A percentile compares a stretch with the other conserved stretches of the same genome.
These are phyloP conservation scores for Trichoplax adhaerens DNA, from an alignment of 37 sponge, comb jelly and placozoan species.

Conservation along the genomic window DNA sequence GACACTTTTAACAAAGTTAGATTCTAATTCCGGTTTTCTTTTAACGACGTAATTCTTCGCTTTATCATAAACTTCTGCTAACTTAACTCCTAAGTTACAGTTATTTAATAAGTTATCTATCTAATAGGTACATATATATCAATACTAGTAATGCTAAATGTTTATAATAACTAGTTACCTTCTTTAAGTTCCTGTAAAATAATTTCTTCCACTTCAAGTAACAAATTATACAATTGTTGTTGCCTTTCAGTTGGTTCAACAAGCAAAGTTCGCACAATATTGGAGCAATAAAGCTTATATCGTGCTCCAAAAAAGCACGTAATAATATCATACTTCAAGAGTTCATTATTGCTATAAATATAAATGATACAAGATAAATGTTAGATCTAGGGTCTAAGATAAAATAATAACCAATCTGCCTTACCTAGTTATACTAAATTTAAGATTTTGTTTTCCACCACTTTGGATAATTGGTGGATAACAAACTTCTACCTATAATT, in stretches of 20 bases:
- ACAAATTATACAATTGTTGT: conserved; percentile 63
- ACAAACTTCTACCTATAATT: conserved; percentile 55
- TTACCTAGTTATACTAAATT: conserved; percentile 77
- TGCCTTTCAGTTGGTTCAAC: conserved; percentile 74
- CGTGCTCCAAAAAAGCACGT: conserved; percentile 68
- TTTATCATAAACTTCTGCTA: conserved; percentile 55
- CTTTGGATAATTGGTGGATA: conserved; percentile 91
- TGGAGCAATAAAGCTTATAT: conserved; percentile 87
- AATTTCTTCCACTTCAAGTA: conserved; percentile 55
- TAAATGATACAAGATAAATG: neutral
- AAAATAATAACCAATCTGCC: neutral
- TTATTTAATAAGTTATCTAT: too few relatives aligned
- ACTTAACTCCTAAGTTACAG: conserved; percentile 16
- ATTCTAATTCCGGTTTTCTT: conserved; percentile 41
- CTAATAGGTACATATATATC: neutral
- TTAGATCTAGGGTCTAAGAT: neutral
- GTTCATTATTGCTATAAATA: conserved; percentile 45
- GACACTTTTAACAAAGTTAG: conserved; percentile 40
- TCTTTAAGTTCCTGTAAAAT: conserved; percentile 30
- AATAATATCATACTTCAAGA: conserved; percentile 77
- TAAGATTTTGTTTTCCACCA: conserved; percentile 73
- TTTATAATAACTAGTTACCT: conserved; percentile 12
- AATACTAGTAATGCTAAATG: neutral
- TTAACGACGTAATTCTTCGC: conserved; percentile 27
- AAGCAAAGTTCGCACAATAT: conserved; percentile 78